Evolutionary conservation across 2,888 invertebrate species (phyloP), one percentile per base, ranked within the genome.

Genomic region (Andrena trimmerana): DNA sequence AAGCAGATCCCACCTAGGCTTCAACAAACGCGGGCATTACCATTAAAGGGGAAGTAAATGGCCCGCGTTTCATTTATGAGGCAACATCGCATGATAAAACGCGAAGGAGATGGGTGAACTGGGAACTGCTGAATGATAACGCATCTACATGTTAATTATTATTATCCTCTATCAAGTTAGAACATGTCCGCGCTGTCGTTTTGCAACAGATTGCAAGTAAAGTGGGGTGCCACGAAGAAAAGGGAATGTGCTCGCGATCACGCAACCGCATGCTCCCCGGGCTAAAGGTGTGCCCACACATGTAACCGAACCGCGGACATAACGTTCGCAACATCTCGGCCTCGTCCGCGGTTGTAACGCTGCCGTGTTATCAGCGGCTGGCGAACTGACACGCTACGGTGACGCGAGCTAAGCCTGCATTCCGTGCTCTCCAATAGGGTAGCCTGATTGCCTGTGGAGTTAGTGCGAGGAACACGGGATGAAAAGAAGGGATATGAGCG

Each of bases 141-240:
- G 66, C 50, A 67, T 80, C 54, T 71, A 72, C 72, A 66, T 72
- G 78, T 81, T 81, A 81, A 81, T 81, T 78, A 81, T 78, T 78
- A 71, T 81, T 57, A 78, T 78, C 72, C 36, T 36, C n/a, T 33
- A 52, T 62, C 71, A 31, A 8, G 31, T 29, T 10, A 31, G 66
- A 52, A 33, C 48, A 52, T 29, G 63, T 29, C 29, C 71, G 54
- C 54, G 70, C 72, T 60, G 67, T 67, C 31, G 31, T 70, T 80
- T 70, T 48, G 65, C 33, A 71, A 42, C 57, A 33, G 78, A 78
- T 67, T n/a, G 62, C 54, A 13, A 24, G 36, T 72, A 72, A 77
- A 72, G 50, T 50, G 33, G 62, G 72, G 27, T 67, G 67, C 48
- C 66, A 24, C 6, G 33, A 50, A 24, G 67, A 50, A 78, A 68